Conservation (phyloP, 2,888 invertebrate genomes). For the Orthosia cruda region DNA sequence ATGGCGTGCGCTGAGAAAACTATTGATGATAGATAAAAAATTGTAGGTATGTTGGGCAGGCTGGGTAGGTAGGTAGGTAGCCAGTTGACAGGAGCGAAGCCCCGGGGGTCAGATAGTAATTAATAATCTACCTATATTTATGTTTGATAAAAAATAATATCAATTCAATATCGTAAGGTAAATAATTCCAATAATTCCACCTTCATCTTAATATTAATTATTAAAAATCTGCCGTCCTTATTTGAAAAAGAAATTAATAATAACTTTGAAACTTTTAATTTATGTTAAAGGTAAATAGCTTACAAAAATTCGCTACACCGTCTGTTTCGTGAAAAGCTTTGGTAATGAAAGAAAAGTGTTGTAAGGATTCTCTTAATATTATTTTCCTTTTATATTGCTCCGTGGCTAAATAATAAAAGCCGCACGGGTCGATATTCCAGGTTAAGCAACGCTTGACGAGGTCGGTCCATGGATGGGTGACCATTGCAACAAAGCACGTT, state of each 20-base stretch:
- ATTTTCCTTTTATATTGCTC: background rate
- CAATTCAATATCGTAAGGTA: background rate
- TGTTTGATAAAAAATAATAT: background rate
- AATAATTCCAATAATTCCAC: too few relatives aligned
- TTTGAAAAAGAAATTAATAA: slow-evolving; percentile 18
- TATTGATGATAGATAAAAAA: too few relatives aligned
- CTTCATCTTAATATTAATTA: slow-evolving; percentile 6
- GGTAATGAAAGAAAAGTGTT: slow-evolving; percentile 19
- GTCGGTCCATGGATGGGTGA: too few relatives aligned
- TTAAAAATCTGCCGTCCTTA: background rate
- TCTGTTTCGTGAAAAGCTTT: slow-evolving; percentile 19
- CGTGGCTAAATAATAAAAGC: too few relatives aligned
- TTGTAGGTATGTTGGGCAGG: too few relatives aligned
- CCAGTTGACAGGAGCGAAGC: too few relatives aligned
- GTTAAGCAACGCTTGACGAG: too few relatives aligned
- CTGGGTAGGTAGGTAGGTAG: too few relatives aligned
- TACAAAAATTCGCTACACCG: slow-evolving; percentile 5
- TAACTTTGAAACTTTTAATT: slow-evolving; percentile 24
- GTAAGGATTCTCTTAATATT: slow-evolving; percentile 1
- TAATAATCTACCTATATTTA: background rate
- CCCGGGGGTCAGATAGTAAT: too few relatives aligned
- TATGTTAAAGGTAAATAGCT: slow-evolving; percentile 22
- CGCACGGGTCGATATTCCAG: too few relatives aligned
- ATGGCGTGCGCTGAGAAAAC: too few relatives aligned
- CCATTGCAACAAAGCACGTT: too few relatives aligned